Evolutionary conservation across 2,888 invertebrate species (phyloP).

Genomic region (Sinotaia quadrata): DNA sequence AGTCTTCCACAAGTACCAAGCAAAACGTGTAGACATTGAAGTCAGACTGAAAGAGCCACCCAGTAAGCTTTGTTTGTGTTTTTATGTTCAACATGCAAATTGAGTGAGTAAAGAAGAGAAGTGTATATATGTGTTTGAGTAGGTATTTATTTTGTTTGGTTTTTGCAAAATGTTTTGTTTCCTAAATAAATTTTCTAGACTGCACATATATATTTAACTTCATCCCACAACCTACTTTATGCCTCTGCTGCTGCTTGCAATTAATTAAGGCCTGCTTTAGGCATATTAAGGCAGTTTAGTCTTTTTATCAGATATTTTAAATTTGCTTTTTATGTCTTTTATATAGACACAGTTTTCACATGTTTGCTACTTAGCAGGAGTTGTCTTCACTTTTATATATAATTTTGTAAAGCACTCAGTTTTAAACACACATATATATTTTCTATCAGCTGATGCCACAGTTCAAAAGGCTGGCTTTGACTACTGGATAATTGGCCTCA

Average conservation of each 20-base stretch:
- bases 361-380: too few species aligned
- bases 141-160: neutral
- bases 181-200: too few species aligned
- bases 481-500: constrained; percentile 56
- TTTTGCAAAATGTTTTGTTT: neutral
- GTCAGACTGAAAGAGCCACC: constrained; percentile 1
- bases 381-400: too few species aligned
- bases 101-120: neutral
- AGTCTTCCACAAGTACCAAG: constrained; percentile 23
- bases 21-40: constrained; percentile 1
- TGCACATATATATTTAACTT: too few species aligned
- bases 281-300: too few species aligned
- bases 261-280: too few species aligned
- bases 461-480: constrained; percentile 36
- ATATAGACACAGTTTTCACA: too few species aligned
- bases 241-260: too few species aligned
- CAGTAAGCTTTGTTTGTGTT: neutral
- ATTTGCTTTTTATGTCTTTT: too few species aligned
- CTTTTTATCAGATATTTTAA: too few species aligned
- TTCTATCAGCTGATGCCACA: constrained; percentile 28
- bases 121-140: neutral
- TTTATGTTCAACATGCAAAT: neutral
- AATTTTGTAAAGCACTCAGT: too few species aligned
- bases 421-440: neutral
- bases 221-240: too few species aligned